phyloP scores from a whole-genome alignment of 2,113 vertebrate species.

The Cettia cetti region DNA sequence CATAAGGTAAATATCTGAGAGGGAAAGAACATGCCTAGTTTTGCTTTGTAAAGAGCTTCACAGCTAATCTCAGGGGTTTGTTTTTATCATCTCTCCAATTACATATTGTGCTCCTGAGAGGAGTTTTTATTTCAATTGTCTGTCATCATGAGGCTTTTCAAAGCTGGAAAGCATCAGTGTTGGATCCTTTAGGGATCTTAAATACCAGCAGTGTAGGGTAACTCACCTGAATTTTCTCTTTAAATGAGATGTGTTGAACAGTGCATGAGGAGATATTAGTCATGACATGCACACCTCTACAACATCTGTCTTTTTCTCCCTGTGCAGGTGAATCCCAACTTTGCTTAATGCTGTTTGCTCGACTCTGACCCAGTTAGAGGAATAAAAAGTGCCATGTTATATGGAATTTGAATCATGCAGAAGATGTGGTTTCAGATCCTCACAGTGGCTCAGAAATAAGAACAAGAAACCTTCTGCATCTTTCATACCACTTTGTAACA shows the following conservation, averaged over 20 bases:
- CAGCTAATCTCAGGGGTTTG: background rate
- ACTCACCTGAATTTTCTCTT: background rate
- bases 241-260: background rate
- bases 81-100: constrained; percentile 20
- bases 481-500: background rate
- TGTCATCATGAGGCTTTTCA: background rate
- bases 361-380: background rate
- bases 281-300: background rate
- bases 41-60: background rate
- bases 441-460: background rate
- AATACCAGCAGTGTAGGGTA: background rate
- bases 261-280: background rate
- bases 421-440: background rate
- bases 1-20: background rate
- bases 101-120: background rate
- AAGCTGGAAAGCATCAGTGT: background rate
- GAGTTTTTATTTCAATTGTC: background rate
- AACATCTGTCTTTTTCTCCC: background rate
- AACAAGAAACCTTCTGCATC: background rate
- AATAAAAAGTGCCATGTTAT: background rate
- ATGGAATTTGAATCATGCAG: background rate
- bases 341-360: background rate
- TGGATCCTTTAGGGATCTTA: background rate
- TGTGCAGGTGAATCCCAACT: background rate
- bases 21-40: background rate